Evolutionary conservation across 2,797 vertebrate genomes (phyloP).

Genomic region (Malacoraja senta): DNA sequence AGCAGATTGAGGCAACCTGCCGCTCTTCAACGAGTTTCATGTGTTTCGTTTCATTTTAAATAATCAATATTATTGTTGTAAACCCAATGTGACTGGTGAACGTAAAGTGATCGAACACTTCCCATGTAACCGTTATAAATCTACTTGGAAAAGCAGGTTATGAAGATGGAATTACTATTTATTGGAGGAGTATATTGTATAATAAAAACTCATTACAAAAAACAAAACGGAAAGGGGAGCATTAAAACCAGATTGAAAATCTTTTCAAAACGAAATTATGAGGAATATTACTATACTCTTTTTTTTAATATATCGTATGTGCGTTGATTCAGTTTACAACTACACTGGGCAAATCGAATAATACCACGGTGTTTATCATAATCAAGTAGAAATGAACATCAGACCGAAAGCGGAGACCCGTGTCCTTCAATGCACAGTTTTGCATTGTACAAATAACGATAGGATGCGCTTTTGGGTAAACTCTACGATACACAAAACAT

Average conservation of each 20-base stretch:
- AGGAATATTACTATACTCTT: no score
- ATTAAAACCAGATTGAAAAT: not conserved
- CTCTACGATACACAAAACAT: not conserved
- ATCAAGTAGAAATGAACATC: not conserved
- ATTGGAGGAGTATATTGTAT: not conserved
- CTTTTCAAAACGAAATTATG: not conserved
- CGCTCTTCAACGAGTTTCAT: not conserved
- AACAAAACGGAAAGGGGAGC: not conserved
- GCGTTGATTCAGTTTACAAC: not conserved
- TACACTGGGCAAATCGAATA: not conserved
- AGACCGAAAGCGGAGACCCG: not conserved
- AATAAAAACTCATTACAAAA: not conserved
- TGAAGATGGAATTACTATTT: not conserved
- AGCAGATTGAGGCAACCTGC: not conserved
- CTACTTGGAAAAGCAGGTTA: not conserved
- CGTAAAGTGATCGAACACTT: no score
- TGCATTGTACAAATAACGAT: not conserved
- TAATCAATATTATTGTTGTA: not conserved
- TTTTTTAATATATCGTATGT: no score
- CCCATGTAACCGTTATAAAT: not conserved
- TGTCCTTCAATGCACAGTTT: not conserved
- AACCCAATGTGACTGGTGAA: not conserved
- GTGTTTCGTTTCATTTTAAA: not conserved
- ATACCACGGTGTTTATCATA: not conserved
- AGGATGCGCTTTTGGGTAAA: not conserved